Evolutionary conservation across 1,140 invertebrate species (phyloP).

Genomic region (Heterodera schachtii): DNA sequence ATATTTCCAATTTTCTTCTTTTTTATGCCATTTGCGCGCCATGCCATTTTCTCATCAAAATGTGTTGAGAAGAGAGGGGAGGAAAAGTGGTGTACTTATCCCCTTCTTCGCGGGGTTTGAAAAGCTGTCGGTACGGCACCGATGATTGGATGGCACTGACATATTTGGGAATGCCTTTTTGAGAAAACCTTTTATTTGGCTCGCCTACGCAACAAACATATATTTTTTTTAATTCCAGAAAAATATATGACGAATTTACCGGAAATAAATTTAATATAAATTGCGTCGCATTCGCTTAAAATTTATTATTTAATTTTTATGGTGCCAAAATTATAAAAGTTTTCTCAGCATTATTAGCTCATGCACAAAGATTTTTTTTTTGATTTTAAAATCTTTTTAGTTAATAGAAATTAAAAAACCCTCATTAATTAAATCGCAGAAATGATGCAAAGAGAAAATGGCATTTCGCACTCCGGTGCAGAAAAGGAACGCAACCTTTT

Average conservation of each 20-base stretch:
- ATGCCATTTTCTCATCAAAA: not conserved
- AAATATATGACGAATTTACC: not conserved
- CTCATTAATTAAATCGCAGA: not conserved
- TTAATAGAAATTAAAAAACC: too few species aligned
- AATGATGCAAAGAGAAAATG: slow-evolving; percentile 17
- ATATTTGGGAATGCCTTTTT: not conserved
- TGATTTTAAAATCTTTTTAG: too few species aligned
- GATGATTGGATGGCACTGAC: not conserved
- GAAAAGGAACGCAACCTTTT: slow-evolving; percentile 43
- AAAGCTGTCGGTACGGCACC: too few species aligned
- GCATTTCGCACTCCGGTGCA: not conserved
- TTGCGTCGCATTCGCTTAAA: too few species aligned
- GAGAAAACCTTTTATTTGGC: not conserved
- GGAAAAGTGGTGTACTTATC: too few species aligned
- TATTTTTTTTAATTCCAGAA: not conserved
- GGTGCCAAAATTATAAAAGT: too few species aligned
- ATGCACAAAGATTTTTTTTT: too few species aligned
- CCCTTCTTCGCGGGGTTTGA: too few species aligned
- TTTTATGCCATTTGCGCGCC: not conserved
- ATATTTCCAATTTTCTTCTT: not conserved
- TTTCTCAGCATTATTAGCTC: too few species aligned
- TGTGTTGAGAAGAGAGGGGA: too few species aligned
- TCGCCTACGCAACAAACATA: not conserved
- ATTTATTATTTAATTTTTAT: too few species aligned
- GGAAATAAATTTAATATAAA: not conserved